Evolutionary conservation across 2,797 vertebrate species (phyloP), one percentile per base, ranked within the genome.

Genomic region (Crax fasciolata): DNA sequence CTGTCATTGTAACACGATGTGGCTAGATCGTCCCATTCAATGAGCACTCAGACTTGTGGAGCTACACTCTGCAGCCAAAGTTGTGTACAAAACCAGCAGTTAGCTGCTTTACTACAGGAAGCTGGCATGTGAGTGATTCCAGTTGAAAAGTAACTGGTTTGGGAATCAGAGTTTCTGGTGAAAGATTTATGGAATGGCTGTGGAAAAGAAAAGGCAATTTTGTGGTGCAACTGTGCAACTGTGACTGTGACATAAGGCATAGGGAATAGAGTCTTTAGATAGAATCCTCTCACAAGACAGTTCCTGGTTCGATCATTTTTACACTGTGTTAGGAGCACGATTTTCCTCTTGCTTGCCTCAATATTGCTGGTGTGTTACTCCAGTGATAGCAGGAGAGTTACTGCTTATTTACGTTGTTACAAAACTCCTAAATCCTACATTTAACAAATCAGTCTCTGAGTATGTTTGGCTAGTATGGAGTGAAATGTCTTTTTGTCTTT

Each of bases 101-200:
- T 44, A 79, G 58, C 81, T 82, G 71, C 73, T 93, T 58, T 84
- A 19, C 52, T 83, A 46, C 44, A 63, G 52, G 49, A 84, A n/a
- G 67, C n/a, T 89, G 88, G 13, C 19, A 13, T 11, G 28, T 52
- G 48, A 51, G 15, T 73, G 82, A 84, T 73, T 91, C 11, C 52
- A 87, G 59, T 52, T 78, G 83, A 74, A 90, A 61, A 24, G 9
- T 67, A 73, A 55, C 59, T 88, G 90, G 71, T 57, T 94, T 87
- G 5, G 5, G 78, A 90, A 65, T 75, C 51, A 78, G 61, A 66
- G 76, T 25, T 90, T 87, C 81, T 87, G 73, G 39, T 44, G 46
- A 85, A 90, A 95, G 71, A 51, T 87, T 90, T 71, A 85, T 65
- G 44, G 49, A 35, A 39, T 71, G 74, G 16, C 49, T 80, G 6